A percentile compares a stretch with the other conserved stretches of the same genome.
These are phyloP conservation scores for Serrognathus titanus DNA, from an alignment of 2,888 invertebrate genomes.

Conservation along the genomic window DNA sequence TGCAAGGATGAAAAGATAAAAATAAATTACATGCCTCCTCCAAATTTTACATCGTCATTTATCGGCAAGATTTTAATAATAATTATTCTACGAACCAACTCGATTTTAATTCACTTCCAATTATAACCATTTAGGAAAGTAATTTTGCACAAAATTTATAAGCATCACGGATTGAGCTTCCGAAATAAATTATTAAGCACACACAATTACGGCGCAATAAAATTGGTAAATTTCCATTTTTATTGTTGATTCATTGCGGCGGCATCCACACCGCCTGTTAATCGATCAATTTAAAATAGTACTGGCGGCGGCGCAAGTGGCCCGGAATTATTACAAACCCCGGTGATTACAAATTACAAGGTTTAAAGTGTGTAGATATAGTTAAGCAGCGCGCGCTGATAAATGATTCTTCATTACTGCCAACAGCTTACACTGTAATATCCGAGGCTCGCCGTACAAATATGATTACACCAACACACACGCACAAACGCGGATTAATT, in stretches of 20 bases:
- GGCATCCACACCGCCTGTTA: neutral
- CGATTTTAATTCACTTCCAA: no score
- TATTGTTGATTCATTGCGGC: neutral
- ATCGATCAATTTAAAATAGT: slow-evolving; percentile 2
- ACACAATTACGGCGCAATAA: neutral
- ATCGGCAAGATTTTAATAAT: no score
- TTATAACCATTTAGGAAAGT: no score
- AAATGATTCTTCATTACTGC: neutral
- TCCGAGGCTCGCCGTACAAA: neutral
- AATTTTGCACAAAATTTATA: no score
- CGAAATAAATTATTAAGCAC: no score
- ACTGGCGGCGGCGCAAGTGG: neutral
- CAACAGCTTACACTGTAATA: neutral
- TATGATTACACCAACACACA: neutral
- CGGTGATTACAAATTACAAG: neutral
- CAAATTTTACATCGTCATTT: no score
- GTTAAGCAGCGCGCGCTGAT: neutral
- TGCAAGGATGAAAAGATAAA: no score
- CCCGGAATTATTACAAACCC: neutral
- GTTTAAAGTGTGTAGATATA: slow-evolving; percentile 3
- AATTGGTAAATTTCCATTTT: slow-evolving; percentile 2
- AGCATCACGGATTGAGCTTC: no score
- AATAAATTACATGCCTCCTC: no score
- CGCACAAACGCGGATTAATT: neutral
- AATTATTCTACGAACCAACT: no score